phyloP scores from a whole-genome alignment of 2,888 invertebrate species.

The Platycnemis pennipes region DNA sequence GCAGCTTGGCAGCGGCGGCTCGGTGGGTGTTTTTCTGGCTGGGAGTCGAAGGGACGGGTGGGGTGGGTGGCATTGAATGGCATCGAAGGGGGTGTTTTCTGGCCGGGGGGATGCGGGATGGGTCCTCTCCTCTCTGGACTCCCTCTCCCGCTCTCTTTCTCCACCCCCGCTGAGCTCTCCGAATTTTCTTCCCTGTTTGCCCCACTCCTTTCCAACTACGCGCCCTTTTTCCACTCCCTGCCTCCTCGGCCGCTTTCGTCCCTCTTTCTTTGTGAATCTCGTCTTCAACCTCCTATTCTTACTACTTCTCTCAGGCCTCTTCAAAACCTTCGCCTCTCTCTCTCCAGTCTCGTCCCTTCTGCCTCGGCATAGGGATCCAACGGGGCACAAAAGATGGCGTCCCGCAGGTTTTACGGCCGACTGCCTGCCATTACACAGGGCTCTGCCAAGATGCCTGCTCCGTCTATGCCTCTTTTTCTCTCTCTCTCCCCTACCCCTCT shows the following conservation, averaged over 20 bases:
- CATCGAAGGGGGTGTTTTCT: neutral
- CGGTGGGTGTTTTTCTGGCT: slow-evolving; percentile 23
- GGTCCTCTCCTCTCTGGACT: neutral
- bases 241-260: neutral
- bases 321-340: neutral
- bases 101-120: neutral
- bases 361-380: slow-evolving; percentile 25
- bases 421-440: slow-evolving; percentile 46
- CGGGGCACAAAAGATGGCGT: slow-evolving; percentile 49
- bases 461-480: neutral
- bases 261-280: slow-evolving; percentile 41
- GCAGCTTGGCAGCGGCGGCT: neutral
- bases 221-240: neutral
- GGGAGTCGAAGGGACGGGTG: neutral
- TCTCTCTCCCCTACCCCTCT: neutral
- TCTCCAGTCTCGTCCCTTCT: slow-evolving; percentile 2
- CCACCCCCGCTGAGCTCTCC: slow-evolving; percentile 58
- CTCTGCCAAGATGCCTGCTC: neutral
- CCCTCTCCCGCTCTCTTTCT: neutral
- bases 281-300: neutral
- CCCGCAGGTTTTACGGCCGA: slow-evolving; percentile 64
- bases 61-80: slow-evolving; percentile 8
- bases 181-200: slow-evolving; percentile 17
- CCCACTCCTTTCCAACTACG: no score
- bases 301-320: neutral